Evolutionary conservation across 2,888 invertebrate genomes (phyloP).

Genomic region (Leptopterna dolabrata): DNA sequence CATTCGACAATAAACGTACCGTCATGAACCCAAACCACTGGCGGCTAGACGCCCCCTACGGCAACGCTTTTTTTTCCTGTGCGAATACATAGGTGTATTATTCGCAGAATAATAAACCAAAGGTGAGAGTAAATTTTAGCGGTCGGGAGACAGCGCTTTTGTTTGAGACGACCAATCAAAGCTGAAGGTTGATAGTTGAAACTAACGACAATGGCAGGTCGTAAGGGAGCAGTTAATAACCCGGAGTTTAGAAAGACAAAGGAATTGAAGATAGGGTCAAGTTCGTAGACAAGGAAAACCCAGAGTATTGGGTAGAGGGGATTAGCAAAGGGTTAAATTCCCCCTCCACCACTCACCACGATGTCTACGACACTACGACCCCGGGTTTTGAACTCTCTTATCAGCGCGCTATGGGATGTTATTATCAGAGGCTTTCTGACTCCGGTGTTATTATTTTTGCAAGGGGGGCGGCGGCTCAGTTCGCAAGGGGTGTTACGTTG

Average conservation of each 20-base stretch:
- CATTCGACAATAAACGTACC: too few species aligned
- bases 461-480: not conserved
- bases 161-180: constrained; percentile 22
- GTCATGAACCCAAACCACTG: too few species aligned
- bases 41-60: too few species aligned
- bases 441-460: constrained; percentile 52
- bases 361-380: constrained; percentile 31
- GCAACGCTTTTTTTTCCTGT: too few species aligned
- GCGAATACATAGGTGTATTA: too few species aligned
- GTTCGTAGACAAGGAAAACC: constrained; percentile 14
- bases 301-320: not conserved
- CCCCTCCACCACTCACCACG: too few species aligned
- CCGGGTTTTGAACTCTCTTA: constrained; percentile 7
- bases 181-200: constrained; percentile 36
- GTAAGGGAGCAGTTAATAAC: constrained; percentile 35
- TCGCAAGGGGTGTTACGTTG: constrained; percentile 31
- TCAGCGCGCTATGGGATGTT: constrained; percentile 17
- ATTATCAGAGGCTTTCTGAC: constrained; percentile 38
- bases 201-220: constrained; percentile 42
- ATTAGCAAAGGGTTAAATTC: constrained; percentile 45
- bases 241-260: constrained; percentile 24
- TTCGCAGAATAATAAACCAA: too few species aligned
- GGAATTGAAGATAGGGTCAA: constrained; percentile 39
- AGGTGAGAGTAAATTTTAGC: not conserved
- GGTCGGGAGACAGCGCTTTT: not conserved